Evolutionary conservation across 2,113 vertebrate species (phyloP).

Genomic region (Cyanoliseus patagonus): DNA sequence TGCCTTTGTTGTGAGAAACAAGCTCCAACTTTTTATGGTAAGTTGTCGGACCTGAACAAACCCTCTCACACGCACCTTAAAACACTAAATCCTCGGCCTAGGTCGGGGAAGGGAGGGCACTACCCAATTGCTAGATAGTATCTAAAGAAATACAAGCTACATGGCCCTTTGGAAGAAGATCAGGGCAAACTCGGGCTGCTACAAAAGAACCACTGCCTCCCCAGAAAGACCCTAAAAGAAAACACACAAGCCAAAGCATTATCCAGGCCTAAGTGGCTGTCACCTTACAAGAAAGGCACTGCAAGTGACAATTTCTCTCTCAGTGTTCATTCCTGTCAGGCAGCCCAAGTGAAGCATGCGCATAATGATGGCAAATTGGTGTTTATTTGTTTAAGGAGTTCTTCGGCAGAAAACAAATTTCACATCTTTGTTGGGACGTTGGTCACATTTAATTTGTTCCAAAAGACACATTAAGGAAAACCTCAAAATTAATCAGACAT

Average conservation of each 20-base stretch:
- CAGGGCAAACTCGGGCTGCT: not conserved
- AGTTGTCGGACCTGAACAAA: not conserved
- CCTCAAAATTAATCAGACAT: not conserved
- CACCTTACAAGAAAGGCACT: not conserved
- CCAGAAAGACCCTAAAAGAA: not conserved
- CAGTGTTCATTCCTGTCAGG: not conserved
- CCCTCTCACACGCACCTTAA: not conserved
- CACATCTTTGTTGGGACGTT: not conserved
- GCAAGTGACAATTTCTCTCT: not conserved
- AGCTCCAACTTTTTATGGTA: not conserved
- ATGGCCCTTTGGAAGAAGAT: not conserved
- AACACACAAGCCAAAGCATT: accelerated
- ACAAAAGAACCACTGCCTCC: not conserved
- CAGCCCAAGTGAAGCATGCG: accelerated
- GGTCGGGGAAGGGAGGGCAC: not conserved
- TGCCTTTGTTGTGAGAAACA: not conserved
- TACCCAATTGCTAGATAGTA: not conserved
- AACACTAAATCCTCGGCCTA: not conserved
- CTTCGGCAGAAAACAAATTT: not conserved
- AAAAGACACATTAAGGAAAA: constrained; percentile 28
- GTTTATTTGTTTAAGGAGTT: not conserved
- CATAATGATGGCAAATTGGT: not conserved
- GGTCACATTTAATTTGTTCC: constrained; percentile 18
- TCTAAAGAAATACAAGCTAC: not conserved
- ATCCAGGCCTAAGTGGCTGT: not conserved